Evolutionary conservation across 2,113 vertebrate genomes (phyloP).

Genomic region (Perccottus glenii): DNA sequence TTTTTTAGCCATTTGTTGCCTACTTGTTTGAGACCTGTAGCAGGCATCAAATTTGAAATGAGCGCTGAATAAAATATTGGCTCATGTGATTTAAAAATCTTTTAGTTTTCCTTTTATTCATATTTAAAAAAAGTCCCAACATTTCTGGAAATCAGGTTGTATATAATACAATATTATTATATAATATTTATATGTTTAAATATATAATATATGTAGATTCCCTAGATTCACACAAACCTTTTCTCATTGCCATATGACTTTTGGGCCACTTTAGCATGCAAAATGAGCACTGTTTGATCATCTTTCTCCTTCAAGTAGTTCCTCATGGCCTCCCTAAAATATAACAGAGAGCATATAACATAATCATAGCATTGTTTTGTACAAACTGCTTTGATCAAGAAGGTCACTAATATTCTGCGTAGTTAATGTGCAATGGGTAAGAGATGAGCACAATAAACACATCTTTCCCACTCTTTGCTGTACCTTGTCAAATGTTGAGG

Average conservation of each 20-base stretch:
- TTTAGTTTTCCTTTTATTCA: no score
- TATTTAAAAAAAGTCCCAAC: no score
- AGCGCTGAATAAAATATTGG: no score
- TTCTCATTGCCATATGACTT: slow-evolving; percentile 98
- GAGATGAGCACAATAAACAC: background rate
- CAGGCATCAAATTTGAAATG: no score
- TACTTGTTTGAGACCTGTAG: no score
- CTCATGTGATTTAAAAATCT: no score
- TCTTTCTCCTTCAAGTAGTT: slow-evolving; percentile 96
- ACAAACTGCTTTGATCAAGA: background rate
- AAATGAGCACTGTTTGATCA: slow-evolving; percentile 96
- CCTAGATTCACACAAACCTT: slow-evolving; percentile 77
- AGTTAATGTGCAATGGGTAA: background rate
- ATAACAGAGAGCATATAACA: background rate
- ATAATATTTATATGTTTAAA: background rate
- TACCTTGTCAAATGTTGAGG: slow-evolving; percentile 96
- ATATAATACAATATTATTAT: no score
- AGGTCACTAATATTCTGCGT: background rate
- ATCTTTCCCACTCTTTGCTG: slow-evolving; percentile 10
- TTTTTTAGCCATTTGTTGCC: no score
- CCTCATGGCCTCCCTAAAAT: slow-evolving; percentile 92
- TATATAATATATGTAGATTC: background rate
- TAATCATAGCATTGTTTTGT: background rate
- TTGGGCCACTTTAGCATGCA: slow-evolving; percentile 97
- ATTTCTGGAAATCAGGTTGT: background rate